phyloP scores from a whole-genome alignment of 2,113 vertebrate genomes.

The Hyaena hyaena region DNA sequence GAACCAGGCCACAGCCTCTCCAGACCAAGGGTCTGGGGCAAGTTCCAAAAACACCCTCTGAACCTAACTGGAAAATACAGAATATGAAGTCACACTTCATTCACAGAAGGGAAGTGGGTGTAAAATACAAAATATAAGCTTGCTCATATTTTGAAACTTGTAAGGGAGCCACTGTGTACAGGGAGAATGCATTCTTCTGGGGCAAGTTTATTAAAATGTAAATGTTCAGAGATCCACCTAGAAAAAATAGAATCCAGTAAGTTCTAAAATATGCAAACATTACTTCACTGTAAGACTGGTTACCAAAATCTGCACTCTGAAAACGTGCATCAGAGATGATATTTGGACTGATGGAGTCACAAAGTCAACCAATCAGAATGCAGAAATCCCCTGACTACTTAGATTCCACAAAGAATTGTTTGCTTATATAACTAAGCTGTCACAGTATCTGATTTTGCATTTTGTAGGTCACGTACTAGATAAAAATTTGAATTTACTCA shows the following conservation, averaged over 20 bases:
- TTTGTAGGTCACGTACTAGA: background rate
- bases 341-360: background rate
- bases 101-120: background rate
- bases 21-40: background rate
- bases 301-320: background rate
- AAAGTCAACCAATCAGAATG: background rate
- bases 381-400: background rate
- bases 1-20: background rate
- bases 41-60: background rate
- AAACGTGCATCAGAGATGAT: background rate
- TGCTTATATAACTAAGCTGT: background rate
- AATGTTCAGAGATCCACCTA: background rate
- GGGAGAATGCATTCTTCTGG: background rate
- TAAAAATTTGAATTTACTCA: background rate
- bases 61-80: background rate
- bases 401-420: background rate
- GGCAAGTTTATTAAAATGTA: background rate
- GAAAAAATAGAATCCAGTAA: background rate
- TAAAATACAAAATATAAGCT: background rate
- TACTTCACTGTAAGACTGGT: background rate
- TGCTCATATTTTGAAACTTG: background rate
- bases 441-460: background rate
- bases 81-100: background rate
- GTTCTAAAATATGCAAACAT: background rate
- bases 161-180: background rate